These are phyloP conservation scores for Harmothoe impar DNA, from an alignment of 2,888 invertebrate species.

Conservation along the genomic window DNA sequence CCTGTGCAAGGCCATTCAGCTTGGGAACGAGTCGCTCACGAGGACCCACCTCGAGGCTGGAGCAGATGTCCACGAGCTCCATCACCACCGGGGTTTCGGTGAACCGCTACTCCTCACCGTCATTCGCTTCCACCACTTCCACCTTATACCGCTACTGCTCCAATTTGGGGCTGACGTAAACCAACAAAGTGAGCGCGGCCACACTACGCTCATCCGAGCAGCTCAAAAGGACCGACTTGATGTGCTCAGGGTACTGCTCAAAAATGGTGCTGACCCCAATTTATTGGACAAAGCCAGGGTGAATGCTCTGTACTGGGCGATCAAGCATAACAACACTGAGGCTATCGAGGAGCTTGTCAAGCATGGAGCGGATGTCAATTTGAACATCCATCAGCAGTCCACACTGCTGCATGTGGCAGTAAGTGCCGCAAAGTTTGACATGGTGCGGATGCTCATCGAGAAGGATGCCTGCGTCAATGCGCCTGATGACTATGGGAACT, in stretches of 20 bases:
- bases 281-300: neutral
- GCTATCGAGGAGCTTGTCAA: slow-evolving; percentile 18
- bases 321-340: slow-evolving; percentile 21
- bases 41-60: neutral
- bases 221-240: slow-evolving; percentile 19
- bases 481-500: slow-evolving; percentile 43
- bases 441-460: slow-evolving; percentile 30
- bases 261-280: slow-evolving; percentile 53
- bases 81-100: slow-evolving; percentile 25
- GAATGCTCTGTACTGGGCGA: slow-evolving; percentile 55
- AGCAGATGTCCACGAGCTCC: neutral
- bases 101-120: slow-evolving; percentile 24
- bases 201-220: neutral
- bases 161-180: slow-evolving; percentile 35
- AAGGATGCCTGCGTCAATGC: slow-evolving; percentile 33
- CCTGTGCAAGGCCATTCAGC: slow-evolving; percentile 43
- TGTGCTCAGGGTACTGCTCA: slow-evolving; percentile 1
- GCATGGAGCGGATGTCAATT: slow-evolving; percentile 42
- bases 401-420: slow-evolving; percentile 40
- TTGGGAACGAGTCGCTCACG: neutral
- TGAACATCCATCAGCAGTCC: neutral
- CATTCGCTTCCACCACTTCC: slow-evolving; percentile 38
- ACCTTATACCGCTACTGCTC: slow-evolving; percentile 23
- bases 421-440: slow-evolving; percentile 28
- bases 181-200: slow-evolving; percentile 22